phyloP scores from a whole-genome alignment of 1,140 invertebrate species.

The Proales similis region DNA sequence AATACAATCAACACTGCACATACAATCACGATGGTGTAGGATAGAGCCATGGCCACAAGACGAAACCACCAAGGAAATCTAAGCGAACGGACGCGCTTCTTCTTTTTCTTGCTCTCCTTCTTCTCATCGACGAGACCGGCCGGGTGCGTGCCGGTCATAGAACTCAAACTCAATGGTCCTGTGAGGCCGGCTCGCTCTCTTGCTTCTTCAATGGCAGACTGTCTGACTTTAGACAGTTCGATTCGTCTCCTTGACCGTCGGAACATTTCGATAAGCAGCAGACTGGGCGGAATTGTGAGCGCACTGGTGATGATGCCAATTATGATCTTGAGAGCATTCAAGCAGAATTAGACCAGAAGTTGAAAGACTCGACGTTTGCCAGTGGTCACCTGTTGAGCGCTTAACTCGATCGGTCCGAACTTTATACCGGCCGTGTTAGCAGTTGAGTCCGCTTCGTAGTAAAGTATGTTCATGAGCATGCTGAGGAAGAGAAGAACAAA shows the following conservation, averaged over 20 bases:
- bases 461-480: constrained; percentile 54
- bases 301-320: background rate
- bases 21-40: background rate
- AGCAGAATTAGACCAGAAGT: background rate
- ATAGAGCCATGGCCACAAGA: background rate
- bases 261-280: background rate
- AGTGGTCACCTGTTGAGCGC: background rate
- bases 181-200: no score
- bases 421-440: background rate
- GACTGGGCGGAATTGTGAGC: background rate
- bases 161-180: no score
- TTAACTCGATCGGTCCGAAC: background rate
- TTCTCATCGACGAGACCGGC: background rate
- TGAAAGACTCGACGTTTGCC: background rate
- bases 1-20: no score
- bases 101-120: background rate
- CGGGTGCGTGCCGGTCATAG: background rate
- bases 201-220: no score
- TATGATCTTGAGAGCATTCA: background rate
- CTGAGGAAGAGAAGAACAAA: constrained; percentile 50
- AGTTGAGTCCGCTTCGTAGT: constrained; percentile 43
- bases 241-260: background rate
- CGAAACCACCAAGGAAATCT: background rate
- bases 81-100: background rate
- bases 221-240: no score